Percentiles rank a stretch among this genome's conserved stretches.
Evolutionary conservation across 2,113 vertebrate species (phyloP).

Genomic region (Scatophagus argus): DNA sequence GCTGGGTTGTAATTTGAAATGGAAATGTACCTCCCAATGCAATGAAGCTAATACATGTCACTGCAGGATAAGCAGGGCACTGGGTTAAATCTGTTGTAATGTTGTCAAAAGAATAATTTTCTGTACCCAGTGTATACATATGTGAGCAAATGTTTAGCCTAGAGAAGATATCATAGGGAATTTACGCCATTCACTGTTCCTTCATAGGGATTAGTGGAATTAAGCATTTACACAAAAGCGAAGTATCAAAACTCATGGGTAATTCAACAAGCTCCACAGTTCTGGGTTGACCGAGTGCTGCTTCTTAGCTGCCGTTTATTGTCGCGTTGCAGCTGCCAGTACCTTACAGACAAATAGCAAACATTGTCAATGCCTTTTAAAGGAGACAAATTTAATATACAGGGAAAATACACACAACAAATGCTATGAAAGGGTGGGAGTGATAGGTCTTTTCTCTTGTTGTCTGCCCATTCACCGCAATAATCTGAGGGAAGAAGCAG

Average conservation of each 20-base stretch:
- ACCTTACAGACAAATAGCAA: slow-evolving; percentile 70
- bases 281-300: slow-evolving; percentile 69
- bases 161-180: slow-evolving; percentile 81
- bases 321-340: slow-evolving; percentile 76
- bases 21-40: slow-evolving; percentile 72
- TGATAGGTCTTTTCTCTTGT: slow-evolving; percentile 72
- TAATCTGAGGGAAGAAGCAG: slow-evolving; percentile 80
- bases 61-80: slow-evolving; percentile 68
- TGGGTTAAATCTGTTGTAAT: slow-evolving; percentile 81
- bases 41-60: slow-evolving; percentile 71
- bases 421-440: slow-evolving; percentile 72
- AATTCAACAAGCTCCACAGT: slow-evolving; percentile 79
- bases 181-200: slow-evolving; percentile 78
- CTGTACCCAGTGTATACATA: slow-evolving; percentile 78
- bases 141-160: slow-evolving; percentile 82
- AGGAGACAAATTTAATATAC: slow-evolving; percentile 80
- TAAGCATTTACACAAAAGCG: slow-evolving; percentile 78
- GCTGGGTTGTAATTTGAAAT: slow-evolving; percentile 72
- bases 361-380: slow-evolving; percentile 64
- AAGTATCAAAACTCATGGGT: slow-evolving; percentile 83
- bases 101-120: slow-evolving; percentile 81
- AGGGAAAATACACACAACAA: slow-evolving; percentile 76
- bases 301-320: slow-evolving; percentile 71
- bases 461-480: slow-evolving; percentile 70
- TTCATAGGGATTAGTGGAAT: slow-evolving; percentile 79